These are phyloP conservation scores for Psammodynastes pulverulentus DNA, from an alignment of 2,113 vertebrate genomes.

Conservation along the genomic window DNA sequence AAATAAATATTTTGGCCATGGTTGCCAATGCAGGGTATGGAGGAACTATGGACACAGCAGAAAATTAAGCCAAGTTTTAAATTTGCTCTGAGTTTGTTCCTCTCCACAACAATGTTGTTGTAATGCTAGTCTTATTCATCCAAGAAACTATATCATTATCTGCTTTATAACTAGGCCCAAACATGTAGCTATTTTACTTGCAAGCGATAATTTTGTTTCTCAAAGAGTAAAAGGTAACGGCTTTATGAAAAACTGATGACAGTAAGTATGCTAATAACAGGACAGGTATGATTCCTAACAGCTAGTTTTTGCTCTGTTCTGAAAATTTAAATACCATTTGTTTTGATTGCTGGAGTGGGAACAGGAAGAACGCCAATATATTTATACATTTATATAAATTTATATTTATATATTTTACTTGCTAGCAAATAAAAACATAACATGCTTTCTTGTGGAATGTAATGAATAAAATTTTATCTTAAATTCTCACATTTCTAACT, in stretches of 20 bases:
- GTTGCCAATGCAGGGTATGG: background rate
- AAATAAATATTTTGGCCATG: background rate
- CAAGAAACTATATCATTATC: background rate
- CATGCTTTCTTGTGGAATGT: background rate
- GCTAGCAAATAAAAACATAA: background rate
- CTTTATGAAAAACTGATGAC: background rate
- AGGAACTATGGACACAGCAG: background rate
- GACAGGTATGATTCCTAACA: background rate
- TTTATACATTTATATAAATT: too few species aligned
- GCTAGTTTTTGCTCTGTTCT: constrained; percentile 10
- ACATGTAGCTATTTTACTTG: background rate
- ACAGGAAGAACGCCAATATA: background rate
- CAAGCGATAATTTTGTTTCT: constrained; percentile 17
- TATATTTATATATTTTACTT: background rate
- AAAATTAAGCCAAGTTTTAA: background rate
- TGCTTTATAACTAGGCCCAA: background rate
- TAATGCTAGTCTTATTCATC: background rate
- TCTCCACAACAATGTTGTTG: background rate
- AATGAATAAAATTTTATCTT: constrained; percentile 6
- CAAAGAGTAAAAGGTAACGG: constrained; percentile 6
- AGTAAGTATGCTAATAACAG: background rate
- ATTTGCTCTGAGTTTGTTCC: background rate
- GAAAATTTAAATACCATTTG: background rate
- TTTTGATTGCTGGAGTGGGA: background rate
- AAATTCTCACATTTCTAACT: background rate